phyloP scores from a whole-genome alignment of 2,888 invertebrate genomes.

The Drosophila melanosoma region DNA sequence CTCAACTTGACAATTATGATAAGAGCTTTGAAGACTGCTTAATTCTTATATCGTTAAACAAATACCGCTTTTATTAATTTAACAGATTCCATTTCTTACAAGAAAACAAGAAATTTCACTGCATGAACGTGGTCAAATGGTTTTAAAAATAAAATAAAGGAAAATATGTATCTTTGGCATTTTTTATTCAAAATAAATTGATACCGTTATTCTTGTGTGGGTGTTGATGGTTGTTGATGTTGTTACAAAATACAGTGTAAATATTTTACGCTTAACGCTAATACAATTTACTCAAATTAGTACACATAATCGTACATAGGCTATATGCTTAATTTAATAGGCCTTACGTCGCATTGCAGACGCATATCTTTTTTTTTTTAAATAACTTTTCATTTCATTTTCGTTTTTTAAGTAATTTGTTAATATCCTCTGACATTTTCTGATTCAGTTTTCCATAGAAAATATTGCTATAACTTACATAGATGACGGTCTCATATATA shows the following conservation, averaged over 20 bases:
- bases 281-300: conserved; percentile 65
- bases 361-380: conserved; percentile 27
- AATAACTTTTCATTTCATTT: conserved; percentile 29
- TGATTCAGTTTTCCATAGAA: conserved; percentile 33
- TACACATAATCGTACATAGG: conserved; percentile 53
- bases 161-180: conserved; percentile 73
- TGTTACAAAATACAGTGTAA: conserved; percentile 66
- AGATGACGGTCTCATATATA: conserved; percentile 40
- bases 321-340: conserved; percentile 73
- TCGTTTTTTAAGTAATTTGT: conserved; percentile 39
- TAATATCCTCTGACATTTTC: conserved; percentile 20
- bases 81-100: background rate
- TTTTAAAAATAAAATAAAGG: conserved; percentile 7
- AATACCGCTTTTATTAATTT: background rate
- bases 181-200: conserved; percentile 80
- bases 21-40: conserved; percentile 1
- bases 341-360: conserved; percentile 62
- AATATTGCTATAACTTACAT: conserved; percentile 64
- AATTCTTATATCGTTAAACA: background rate
- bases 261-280: conserved; percentile 64
- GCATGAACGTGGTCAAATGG: conserved; percentile 9
- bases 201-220: conserved; percentile 63
- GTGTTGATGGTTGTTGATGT: conserved; percentile 40
- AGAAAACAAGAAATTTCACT: background rate
- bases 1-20: background rate